Base-by-base conservation (phyloP, 2,113 vertebrate species). In the Stegostoma tigrinum region DNA sequence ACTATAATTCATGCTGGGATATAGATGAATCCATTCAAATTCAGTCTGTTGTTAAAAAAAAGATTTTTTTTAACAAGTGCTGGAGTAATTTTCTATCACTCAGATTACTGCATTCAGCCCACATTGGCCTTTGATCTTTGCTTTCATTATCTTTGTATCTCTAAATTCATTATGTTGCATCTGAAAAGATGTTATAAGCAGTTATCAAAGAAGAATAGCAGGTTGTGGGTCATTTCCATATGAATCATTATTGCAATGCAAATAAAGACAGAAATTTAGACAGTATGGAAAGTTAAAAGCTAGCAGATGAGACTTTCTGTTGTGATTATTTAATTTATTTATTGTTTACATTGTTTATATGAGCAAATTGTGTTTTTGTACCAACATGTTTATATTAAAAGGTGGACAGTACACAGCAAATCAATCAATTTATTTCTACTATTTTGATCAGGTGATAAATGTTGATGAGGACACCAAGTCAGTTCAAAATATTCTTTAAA, bases 1-100 rank as follows among this genome's bases (percentile, higher is more conserved):
- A 2, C 96, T 97, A 96, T 98, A 98, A 96, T 97, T 98, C 97
- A 97, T 98, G 96, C 96, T 97, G 4, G 97, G 96, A 21, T 96
- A 96, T 75, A 98, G 96, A 0, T 89, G 96, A 7, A 52, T 95
- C 97, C 97, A 98, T 83, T 97, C 96, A 30, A 95, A 94, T 24
- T 70, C 61, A 2, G 85, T 96, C 97, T 97, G 96, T 86, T n/a
- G n/a, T 96, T 96, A 96, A 4, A 94, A 89, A 24, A 95, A n/a
- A 93, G 38, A 67, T 93, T 67, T 6, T 90, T 90, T n/a, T 30
- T 5, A 90, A 15, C 5, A 34, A 61, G 38, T 83, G 80, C 5
- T 83, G 80, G n/a, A 83, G 38, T 83, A 0, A 83, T 83, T 7
- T 83, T 83, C 6, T 42, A 38, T 5, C 5, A 17, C 38, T 87